These are phyloP conservation scores for Elysia crispata DNA, from an alignment of 2,888 invertebrate species.

Conservation along the genomic window DNA sequence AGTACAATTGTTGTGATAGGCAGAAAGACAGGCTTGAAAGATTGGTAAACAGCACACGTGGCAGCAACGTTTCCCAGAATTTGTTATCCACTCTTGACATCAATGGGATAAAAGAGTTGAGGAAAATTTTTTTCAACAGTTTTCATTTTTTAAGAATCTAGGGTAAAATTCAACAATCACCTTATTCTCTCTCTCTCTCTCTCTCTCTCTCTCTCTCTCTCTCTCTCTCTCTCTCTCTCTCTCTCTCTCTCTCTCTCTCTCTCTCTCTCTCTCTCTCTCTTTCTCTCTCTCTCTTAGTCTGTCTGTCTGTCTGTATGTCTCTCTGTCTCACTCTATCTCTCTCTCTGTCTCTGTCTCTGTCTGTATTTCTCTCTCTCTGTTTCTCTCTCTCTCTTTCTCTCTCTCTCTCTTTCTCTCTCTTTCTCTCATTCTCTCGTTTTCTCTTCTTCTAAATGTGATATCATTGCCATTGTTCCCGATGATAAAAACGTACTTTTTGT, in stretches of 20 bases:
- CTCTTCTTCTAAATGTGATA: background rate
- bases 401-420: slow-evolving; percentile 28
- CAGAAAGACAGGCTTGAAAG: too few species aligned
- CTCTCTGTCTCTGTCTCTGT: slow-evolving; percentile 34
- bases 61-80: too few species aligned
- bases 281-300: slow-evolving; percentile 37
- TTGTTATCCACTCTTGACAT: too few species aligned
- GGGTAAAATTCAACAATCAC: too few species aligned
- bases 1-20: too few species aligned
- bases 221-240: slow-evolving; percentile 31
- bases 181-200: too few species aligned
- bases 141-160: too few species aligned
- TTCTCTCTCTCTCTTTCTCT: slow-evolving; percentile 9
- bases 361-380: slow-evolving; percentile 17
- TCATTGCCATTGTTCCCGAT: too few species aligned
- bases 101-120: too few species aligned
- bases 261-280: slow-evolving; percentile 22
- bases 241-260: slow-evolving; percentile 30
- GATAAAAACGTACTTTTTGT: too few species aligned
- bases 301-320: slow-evolving; percentile 35
- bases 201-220: slow-evolving; percentile 23
- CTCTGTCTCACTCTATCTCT: slow-evolving; percentile 34
- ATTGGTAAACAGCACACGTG: too few species aligned
- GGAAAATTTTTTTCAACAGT: too few species aligned
- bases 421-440: background rate